Conservation (phyloP, 2,113 vertebrate genomes). For the Platichthys stellatus region DNA sequence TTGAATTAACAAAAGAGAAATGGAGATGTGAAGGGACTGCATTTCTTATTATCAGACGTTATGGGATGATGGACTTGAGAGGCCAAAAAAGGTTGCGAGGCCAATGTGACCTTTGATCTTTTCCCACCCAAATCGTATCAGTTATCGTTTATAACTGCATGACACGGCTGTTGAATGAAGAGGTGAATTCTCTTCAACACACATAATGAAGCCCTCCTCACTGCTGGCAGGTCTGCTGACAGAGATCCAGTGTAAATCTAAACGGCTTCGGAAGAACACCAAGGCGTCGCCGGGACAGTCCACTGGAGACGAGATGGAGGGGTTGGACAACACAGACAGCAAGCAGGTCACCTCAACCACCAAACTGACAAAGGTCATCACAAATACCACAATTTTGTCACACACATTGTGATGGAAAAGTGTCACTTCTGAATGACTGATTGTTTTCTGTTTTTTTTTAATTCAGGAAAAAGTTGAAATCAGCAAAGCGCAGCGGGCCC, state of each 20-base stretch:
- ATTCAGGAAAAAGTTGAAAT: conserved; percentile 91
- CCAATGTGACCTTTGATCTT: neutral
- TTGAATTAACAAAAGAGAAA: neutral
- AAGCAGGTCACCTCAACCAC: conserved; percentile 95
- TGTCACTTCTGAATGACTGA: neutral
- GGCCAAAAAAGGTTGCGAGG: neutral
- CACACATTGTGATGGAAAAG: neutral
- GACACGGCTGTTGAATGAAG: conserved; percentile 11
- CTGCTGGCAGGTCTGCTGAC: conserved; percentile 89
- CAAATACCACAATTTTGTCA: accelerated
- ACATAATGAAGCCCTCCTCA: conserved; percentile 31
- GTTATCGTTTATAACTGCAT: neutral
- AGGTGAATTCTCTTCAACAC: conserved; percentile 38
- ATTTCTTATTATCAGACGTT: too few species aligned
- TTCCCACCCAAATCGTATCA: too few species aligned
- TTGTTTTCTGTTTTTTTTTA: conserved; percentile 51
- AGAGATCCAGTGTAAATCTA: conserved; percentile 98
- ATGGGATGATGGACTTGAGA: neutral
- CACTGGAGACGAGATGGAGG: conserved; percentile 83
- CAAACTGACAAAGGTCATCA: conserved; percentile 86
- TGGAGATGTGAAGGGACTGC: neutral
- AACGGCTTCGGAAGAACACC: conserved; percentile 92
- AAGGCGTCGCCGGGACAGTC: conserved; percentile 84
- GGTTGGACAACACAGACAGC: conserved; percentile 81
- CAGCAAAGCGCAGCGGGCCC: conserved; percentile 87